Base-by-base conservation (phyloP, 1,140 invertebrate genomes). In the Ostrea edulis region DNA sequence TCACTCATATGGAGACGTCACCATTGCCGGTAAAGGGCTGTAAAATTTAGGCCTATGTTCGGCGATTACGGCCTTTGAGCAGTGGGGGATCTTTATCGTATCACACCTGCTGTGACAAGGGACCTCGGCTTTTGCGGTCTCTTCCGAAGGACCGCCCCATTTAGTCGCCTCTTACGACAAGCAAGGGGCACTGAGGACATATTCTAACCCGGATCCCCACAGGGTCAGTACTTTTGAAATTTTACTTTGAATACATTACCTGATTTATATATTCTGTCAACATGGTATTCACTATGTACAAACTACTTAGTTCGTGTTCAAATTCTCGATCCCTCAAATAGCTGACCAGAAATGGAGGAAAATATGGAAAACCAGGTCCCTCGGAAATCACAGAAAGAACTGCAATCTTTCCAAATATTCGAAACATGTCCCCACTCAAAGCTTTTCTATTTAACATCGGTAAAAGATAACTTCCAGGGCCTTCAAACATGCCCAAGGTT, bases 361-460 rank as follows among this genome's bases (percentile, higher is more conserved):
- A 87, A 62, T 91, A 91, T 0, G 90, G 90, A 87, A 91, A 91
- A 54, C 90, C 90, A 0, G 89, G 89, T 68, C 90, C 90, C 17
- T 87, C 89, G 20, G 54, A 82, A 53, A 90, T 25, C 2, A 90
- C 9, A 3, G 89, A 91, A 14, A 91, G 9, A 8, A 91, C 90
- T 14, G 90, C n/a, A 12, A 88, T 84, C 84, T 90, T 91, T 0
- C 90, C 90, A 71, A 91, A 77, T 4, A 55, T 82, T 29, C 85
- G 55, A 77, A 88, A 89, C 53, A 86, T n/a, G 52, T 87, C 53
- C 29, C 44, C 54, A 20, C 58, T 55, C 25, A 88, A 81, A 35
- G 86, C 83, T 22, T 62, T 82, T 87, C 85, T 84, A 54, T 89
- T 89, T 55, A 87, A 84, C 8, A 87, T 58, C 8, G 88, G 88